phyloP scores from a whole-genome alignment of 1,140 invertebrate species.

The Lerema accius region DNA sequence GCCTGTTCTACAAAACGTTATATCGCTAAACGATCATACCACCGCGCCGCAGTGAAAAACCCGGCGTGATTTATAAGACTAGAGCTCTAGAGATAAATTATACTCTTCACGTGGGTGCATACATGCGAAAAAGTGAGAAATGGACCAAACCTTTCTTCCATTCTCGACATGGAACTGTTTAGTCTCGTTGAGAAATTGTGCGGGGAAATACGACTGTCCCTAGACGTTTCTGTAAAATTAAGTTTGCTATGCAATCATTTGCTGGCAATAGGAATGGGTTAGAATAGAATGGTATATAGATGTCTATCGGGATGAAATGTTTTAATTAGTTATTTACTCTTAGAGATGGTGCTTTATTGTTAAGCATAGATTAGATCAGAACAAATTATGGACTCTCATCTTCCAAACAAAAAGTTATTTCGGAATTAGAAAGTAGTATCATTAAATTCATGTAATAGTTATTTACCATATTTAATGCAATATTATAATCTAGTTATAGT shows the following conservation, averaged over 20 bases:
- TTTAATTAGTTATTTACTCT: too few species aligned
- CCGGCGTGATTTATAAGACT: constrained; percentile 58
- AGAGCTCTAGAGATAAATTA: constrained; percentile 62
- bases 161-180: constrained; percentile 8
- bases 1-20: neutral
- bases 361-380: too few species aligned
- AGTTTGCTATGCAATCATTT: too few species aligned
- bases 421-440: too few species aligned
- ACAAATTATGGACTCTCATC: too few species aligned
- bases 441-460: too few species aligned
- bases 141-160: constrained; percentile 37
- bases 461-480: too few species aligned
- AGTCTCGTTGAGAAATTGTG: neutral
- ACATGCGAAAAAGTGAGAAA: constrained; percentile 60
- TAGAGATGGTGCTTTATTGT: too few species aligned
- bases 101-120: constrained; percentile 57
- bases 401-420: too few species aligned
- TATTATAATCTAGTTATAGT: too few species aligned
- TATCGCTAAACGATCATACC: neutral
- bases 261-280: too few species aligned
- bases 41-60: constrained; percentile 51
- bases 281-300: too few species aligned
- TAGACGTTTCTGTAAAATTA: neutral
- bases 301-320: neutral
- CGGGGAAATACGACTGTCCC: neutral